These are phyloP conservation scores for Blastomussa wellsi DNA, from an alignment of 92 coral and sea anemone species.

Conservation along the genomic window DNA sequence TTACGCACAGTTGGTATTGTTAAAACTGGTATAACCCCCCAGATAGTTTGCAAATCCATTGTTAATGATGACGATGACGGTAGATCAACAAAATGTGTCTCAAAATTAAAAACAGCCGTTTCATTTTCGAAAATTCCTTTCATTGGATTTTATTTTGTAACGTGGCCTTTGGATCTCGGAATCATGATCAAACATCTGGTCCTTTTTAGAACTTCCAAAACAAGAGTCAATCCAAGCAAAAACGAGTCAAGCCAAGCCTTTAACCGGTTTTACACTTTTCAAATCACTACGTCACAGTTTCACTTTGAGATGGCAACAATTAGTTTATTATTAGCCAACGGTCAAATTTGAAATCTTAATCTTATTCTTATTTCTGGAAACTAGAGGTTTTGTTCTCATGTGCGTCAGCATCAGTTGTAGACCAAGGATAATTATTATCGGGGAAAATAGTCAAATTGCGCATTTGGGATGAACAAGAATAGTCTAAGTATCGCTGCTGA, in stretches of 20 bases:
- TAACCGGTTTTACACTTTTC: no score
- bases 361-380: no score
- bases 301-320: no score
- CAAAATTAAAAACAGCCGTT: not conserved
- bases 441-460: no score
- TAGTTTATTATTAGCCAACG: no score
- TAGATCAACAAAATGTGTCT: not conserved
- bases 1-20: not conserved
- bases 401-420: not conserved
- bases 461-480: no score
- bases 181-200: no score
- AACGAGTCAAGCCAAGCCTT: no score
- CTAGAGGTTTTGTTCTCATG: not conserved
- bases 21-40: not conserved
- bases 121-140: not conserved
- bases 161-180: not conserved
- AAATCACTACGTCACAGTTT: no score
- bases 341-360: no score
- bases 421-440: not conserved
- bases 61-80: not conserved
- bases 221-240: no score
- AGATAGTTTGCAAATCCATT: not conserved
- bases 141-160: not conserved
- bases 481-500: not conserved
- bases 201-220: no score